phyloP scores from a whole-genome alignment of 2,888 invertebrate genomes.

The Drosophila diplacantha region DNA sequence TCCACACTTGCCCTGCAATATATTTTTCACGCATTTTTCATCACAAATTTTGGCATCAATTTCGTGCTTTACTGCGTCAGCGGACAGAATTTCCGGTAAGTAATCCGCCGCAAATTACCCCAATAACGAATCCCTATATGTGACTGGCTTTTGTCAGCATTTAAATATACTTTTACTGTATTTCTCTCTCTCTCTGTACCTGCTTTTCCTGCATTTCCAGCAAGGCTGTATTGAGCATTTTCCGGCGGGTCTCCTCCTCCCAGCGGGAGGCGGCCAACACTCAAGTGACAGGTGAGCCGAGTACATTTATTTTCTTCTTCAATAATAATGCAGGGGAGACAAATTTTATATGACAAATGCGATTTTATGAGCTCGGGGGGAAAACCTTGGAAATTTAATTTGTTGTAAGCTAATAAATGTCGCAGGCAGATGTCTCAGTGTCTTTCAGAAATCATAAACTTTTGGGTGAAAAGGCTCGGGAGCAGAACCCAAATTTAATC shows the following conservation, averaged over 20 bases:
- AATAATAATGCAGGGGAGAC: background rate
- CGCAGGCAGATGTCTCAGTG: conserved; percentile 7
- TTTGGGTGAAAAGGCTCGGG: background rate
- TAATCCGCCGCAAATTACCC: conserved; percentile 25
- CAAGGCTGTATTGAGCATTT: conserved; percentile 76
- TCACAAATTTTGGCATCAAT: conserved; percentile 90
- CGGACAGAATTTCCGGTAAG: conserved; percentile 87
- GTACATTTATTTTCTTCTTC: background rate
- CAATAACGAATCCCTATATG: conserved; percentile 19
- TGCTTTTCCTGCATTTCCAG: conserved; percentile 49
- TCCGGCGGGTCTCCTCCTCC: conserved; percentile 71
- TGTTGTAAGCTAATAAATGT: conserved; percentile 16
- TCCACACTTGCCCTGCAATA: conserved; percentile 82
- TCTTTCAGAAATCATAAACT: conserved; percentile 8
- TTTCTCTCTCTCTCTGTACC: background rate
- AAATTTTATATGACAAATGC: conserved; percentile 18
- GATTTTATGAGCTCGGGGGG: conserved; percentile 15
- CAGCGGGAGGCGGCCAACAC: conserved; percentile 74
- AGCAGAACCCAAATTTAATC: conserved; percentile 1
- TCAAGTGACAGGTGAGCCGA: conserved; percentile 77
- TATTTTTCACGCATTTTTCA: conserved; percentile 83
- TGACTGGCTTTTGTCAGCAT: conserved; percentile 11
- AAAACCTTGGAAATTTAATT: conserved; percentile 19
- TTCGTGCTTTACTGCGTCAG: conserved; percentile 89
- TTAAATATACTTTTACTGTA: conserved; percentile 8